Evolutionary conservation across 2,797 vertebrate genomes (phyloP), one percentile per base, ranked within the genome.

Genomic region (Acanthopagrus latus): DNA sequence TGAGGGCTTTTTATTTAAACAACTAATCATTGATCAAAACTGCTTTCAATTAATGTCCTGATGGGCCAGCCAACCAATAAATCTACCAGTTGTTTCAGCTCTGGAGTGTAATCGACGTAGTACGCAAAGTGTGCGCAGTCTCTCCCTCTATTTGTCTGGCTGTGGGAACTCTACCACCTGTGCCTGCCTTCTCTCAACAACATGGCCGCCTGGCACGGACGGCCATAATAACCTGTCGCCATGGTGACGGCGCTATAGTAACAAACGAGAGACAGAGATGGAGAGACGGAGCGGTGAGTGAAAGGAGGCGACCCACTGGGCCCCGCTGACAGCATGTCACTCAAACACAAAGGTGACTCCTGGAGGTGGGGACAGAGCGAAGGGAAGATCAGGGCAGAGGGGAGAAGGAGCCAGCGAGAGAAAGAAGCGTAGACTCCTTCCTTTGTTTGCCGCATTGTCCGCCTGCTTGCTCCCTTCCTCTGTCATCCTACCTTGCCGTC

Each of bases 301-400:
- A 90, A 86, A 87, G 88, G 82, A 85, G 92, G 88, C 81, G 41
- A 82, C 92, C 90, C 70, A 43, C 92, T 87, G 92, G 76, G 90
- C 66, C 41, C 17, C 17, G 70, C 86, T 73, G 90, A 90, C 91
- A 90, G 64, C 7, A 1, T 84, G 89, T 91, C 87, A 88, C 74
- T 91, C 85, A 84, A 80, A 87, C 78, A 93, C 93, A 93, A 93
- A 94, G 92, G 91, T 94, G 90, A 91, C 88, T 88, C 81, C 81
- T 65, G 78, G 90, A 92, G 91, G 89, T 87, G 86, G 88, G 58
- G 81, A 84, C 16, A 51, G 76, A 77, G 80, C 57, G 1, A 33
- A 14, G 80, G 71, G 83, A 60, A 70, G 84, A 84, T 80, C 86
- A 80, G 78, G 81, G 69, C 78, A 29, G 64, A 78, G 77, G 48